A percentile compares a stretch with the other conserved stretches of the same genome.
phyloP scores from a whole-genome alignment of 1,140 invertebrate genomes.

The Scaptomyza hsui region DNA sequence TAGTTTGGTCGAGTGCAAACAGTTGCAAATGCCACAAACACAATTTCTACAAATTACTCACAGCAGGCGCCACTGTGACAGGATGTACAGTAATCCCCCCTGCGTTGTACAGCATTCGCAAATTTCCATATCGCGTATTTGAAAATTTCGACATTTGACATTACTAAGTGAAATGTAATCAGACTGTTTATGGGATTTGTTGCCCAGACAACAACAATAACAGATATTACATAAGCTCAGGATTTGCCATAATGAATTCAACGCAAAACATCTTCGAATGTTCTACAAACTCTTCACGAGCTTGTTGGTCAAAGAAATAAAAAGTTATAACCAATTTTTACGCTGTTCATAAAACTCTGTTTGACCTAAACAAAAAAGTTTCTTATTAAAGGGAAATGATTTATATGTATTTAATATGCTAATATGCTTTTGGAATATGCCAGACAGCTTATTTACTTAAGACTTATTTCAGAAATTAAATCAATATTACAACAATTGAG shows the following conservation, averaged over 20 bases:
- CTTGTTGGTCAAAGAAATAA: too few relatives aligned
- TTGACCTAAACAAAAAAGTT: too few relatives aligned
- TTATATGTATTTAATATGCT: too few relatives aligned
- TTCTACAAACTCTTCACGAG: background rate
- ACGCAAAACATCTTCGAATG: slow-evolving; percentile 14
- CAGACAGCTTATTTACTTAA: too few relatives aligned
- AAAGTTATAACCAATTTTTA: too few relatives aligned
- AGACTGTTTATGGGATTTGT: slow-evolving; percentile 32
- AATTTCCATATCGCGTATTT: slow-evolving; percentile 14
- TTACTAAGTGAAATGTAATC: slow-evolving; percentile 32
- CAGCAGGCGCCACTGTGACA: slow-evolving; percentile 3
- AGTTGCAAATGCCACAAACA: slow-evolving; percentile 15
- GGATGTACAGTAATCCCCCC: slow-evolving; percentile 4
- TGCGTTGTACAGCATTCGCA: background rate
- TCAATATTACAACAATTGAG: too few relatives aligned
- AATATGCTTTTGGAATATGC: too few relatives aligned
- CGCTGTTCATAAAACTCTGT: too few relatives aligned
- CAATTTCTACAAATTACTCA: slow-evolving; percentile 3
- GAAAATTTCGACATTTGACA: slow-evolving; percentile 37
- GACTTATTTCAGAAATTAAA: too few relatives aligned
- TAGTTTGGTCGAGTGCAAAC: slow-evolving; percentile 4
- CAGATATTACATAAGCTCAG: background rate
- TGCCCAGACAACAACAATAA: slow-evolving; percentile 10
- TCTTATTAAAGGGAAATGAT: too few relatives aligned
- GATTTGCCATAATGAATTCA: slow-evolving; percentile 17